Evolutionary conservation across 2,113 vertebrate genomes (phyloP).

Genomic region (Todiramphus chloris): DNA sequence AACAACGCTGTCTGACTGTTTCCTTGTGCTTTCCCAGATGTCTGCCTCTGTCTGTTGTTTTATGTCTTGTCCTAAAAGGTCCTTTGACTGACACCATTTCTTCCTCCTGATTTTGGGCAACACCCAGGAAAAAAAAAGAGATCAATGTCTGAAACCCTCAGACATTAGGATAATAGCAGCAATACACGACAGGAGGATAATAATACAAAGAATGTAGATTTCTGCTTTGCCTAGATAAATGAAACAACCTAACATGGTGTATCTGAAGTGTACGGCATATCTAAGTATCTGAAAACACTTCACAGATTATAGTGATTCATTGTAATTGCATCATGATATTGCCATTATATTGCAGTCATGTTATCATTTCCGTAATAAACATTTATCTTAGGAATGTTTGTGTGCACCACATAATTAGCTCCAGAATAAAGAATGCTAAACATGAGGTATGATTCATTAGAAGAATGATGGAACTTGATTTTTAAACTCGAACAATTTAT

Average conservation of each 20-base stretch:
- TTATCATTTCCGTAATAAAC: conserved; percentile 62
- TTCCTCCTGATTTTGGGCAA: not conserved
- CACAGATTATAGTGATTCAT: conserved; percentile 43
- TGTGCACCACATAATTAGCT: conserved; percentile 53
- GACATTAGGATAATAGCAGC: not conserved
- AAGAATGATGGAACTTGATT: conserved; percentile 47
- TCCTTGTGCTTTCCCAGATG: not conserved
- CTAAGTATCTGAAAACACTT: conserved; percentile 30
- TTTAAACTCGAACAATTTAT: conserved; percentile 40
- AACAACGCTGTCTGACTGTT: not conserved
- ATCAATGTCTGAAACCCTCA: not conserved
- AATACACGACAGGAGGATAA: not conserved
- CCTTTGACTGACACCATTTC: not conserved
- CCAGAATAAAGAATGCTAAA: conserved; percentile 35
- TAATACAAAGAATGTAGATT: not conserved
- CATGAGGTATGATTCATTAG: conserved; percentile 57
- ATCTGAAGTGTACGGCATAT: conserved; percentile 26
- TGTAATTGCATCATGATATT: conserved; percentile 60
- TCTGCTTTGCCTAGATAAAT: not conserved
- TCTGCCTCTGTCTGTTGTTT: not conserved
- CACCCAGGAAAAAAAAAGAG: not conserved
- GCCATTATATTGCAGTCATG: conserved; percentile 55
- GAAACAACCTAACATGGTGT: not conserved
- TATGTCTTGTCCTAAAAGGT: not conserved
- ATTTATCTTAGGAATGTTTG: conserved; percentile 58